Percentiles rank a stretch among this genome's conserved stretches.
phyloP scores from a whole-genome alignment of 2,797 vertebrate species.

The Octomys mimax region DNA sequence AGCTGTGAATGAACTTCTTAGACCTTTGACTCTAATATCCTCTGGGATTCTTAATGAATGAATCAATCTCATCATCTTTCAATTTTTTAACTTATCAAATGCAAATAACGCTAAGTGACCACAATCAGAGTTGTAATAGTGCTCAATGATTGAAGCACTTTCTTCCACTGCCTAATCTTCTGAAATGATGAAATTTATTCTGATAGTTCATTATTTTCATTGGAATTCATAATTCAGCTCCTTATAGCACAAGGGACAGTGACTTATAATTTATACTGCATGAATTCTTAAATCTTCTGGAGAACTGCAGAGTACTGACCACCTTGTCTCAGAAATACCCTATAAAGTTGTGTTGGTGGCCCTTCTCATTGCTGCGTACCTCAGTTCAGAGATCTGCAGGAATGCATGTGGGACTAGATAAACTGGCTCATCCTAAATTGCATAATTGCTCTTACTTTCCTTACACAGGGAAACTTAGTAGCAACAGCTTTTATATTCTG shows the following conservation, averaged over 20 bases:
- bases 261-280: neutral
- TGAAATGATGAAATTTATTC: neutral
- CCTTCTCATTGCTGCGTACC: neutral
- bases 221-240: neutral
- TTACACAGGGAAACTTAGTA: neutral
- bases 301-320: neutral
- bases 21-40: slow-evolving; percentile 46
- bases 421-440: neutral
- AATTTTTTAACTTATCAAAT: neutral
- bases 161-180: neutral
- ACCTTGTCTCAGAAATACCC: neutral
- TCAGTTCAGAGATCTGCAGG: neutral
- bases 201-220: slow-evolving; percentile 14
- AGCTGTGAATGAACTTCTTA: slow-evolving; percentile 15
- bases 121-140: neutral
- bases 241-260: neutral
- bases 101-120: neutral
- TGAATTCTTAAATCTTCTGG: neutral
- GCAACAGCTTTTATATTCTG: neutral
- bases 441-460: neutral
- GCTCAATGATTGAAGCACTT: neutral
- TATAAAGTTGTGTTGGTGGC: neutral
- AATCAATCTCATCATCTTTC: neutral
- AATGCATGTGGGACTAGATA: neutral
- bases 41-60: neutral